Evolutionary conservation across 2,797 vertebrate genomes (phyloP).

Genomic region (Mormyrops attenuatus): DNA sequence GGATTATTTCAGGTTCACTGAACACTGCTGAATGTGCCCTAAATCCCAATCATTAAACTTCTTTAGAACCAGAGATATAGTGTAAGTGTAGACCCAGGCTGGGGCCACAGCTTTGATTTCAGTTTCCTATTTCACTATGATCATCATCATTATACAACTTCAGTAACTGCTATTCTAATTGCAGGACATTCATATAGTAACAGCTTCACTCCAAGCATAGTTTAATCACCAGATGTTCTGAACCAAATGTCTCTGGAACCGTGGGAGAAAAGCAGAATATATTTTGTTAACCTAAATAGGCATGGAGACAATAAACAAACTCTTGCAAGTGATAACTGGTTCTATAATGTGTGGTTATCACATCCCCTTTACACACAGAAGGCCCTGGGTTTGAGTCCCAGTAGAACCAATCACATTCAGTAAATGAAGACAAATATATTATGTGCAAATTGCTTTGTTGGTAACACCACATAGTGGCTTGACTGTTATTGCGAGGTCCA

Average conservation of each 20-base stretch:
- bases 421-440: neutral
- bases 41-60: neutral
- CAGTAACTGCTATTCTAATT: neutral
- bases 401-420: conserved; percentile 35
- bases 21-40: neutral
- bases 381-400: conserved; percentile 46
- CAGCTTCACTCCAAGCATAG: neutral
- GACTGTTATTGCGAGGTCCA: neutral
- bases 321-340: conserved; percentile 21
- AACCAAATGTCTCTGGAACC: neutral
- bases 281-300: neutral
- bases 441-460: neutral
- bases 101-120: neutral
- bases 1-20: neutral
- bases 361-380: conserved; percentile 51
- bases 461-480: neutral
- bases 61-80: neutral
- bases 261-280: neutral
- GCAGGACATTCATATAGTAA: neutral
- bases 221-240: neutral
- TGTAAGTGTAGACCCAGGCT: neutral
- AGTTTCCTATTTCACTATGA: neutral
- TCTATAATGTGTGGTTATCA: conserved; percentile 55
- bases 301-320: neutral
- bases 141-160: neutral